phyloP scores from a whole-genome alignment of 1,140 invertebrate genomes.

The Drosophila hydei region DNA sequence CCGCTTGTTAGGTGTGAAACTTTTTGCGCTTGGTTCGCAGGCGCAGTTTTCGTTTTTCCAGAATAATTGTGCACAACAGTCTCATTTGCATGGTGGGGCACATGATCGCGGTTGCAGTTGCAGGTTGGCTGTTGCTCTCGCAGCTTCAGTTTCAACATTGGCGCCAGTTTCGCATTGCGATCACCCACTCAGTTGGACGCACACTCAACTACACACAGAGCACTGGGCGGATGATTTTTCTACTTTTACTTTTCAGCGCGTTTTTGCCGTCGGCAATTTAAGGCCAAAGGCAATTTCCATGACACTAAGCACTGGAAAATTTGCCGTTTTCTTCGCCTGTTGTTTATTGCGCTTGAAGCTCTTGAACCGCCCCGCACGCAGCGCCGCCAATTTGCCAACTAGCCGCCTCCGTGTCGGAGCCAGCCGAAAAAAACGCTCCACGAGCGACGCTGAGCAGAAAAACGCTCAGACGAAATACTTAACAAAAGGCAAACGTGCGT shows the following conservation, averaged over 20 bases:
- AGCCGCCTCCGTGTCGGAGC: slow-evolving; percentile 23
- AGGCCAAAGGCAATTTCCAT: slow-evolving; percentile 22
- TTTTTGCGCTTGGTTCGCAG: slow-evolving; percentile 79
- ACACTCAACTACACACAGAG: neutral
- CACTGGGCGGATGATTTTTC: neutral
- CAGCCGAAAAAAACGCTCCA: slow-evolving; percentile 27
- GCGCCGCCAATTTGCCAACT: slow-evolving; percentile 48
- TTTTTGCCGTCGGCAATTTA: slow-evolving; percentile 44
- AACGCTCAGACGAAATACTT: slow-evolving; percentile 46
- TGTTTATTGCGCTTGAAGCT: slow-evolving; percentile 19
- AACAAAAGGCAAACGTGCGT: slow-evolving; percentile 34
- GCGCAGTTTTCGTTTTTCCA: slow-evolving; percentile 77
- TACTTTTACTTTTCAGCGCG: neutral
- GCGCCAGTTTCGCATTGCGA: slow-evolving; percentile 43
- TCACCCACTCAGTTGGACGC: slow-evolving; percentile 10
- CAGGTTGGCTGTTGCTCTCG: neutral
- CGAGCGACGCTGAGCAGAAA: slow-evolving; percentile 28
- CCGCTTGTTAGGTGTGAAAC: slow-evolving; percentile 68
- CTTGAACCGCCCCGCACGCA: slow-evolving; percentile 32
- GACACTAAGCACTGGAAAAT: slow-evolving; percentile 26
- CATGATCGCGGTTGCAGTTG: slow-evolving; percentile 65
- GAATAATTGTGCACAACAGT: slow-evolving; percentile 72
- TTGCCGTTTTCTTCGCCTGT: neutral
- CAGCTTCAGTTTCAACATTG: slow-evolving; percentile 45
- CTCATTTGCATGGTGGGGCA: slow-evolving; percentile 70